phyloP scores from a whole-genome alignment of 2,888 invertebrate species.

The Slavum lentiscoides region DNA sequence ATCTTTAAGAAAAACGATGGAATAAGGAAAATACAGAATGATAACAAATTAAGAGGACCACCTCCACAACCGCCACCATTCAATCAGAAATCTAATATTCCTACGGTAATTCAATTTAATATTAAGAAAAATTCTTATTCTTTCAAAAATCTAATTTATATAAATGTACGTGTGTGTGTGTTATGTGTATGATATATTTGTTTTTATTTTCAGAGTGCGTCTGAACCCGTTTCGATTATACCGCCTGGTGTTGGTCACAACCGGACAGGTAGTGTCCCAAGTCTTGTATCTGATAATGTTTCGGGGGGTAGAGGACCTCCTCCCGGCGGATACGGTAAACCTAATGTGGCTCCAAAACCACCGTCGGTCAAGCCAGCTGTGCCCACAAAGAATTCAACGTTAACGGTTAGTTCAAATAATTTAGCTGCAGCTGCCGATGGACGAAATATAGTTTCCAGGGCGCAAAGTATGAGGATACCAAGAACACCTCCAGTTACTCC shows the following conservation, averaged over 20 bases:
- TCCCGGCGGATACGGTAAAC: slow-evolving; percentile 70
- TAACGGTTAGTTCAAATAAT: slow-evolving; percentile 39
- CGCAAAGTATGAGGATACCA: slow-evolving; percentile 83
- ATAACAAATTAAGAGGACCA: slow-evolving; percentile 70
- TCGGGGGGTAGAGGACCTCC: slow-evolving; percentile 56
- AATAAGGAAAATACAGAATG: slow-evolving; percentile 56
- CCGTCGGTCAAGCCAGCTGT: slow-evolving; percentile 65
- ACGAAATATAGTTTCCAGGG: slow-evolving; percentile 66
- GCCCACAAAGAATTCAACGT: slow-evolving; percentile 66
- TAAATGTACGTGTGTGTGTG: neutral
- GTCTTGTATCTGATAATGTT: slow-evolving; percentile 50
- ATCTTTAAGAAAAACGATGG: slow-evolving; percentile 54
- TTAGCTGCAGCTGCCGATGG: slow-evolving; percentile 61
- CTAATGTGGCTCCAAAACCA: slow-evolving; percentile 82
- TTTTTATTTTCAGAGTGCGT: slow-evolving; percentile 64
- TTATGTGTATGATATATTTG: neutral
- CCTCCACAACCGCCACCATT: slow-evolving; percentile 67
- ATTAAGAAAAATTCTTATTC: slow-evolving; percentile 45
- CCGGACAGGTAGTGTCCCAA: slow-evolving; percentile 54
- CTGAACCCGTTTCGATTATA: slow-evolving; percentile 65
- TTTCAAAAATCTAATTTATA: slow-evolving; percentile 30
- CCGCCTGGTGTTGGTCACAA: slow-evolving; percentile 55
- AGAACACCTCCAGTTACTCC: slow-evolving; percentile 69
- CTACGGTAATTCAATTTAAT: slow-evolving; percentile 57
- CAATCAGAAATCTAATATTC: slow-evolving; percentile 60